Evolutionary conservation across 2,113 vertebrate genomes (phyloP).

Genomic region (Clarias macrocephalus): DNA sequence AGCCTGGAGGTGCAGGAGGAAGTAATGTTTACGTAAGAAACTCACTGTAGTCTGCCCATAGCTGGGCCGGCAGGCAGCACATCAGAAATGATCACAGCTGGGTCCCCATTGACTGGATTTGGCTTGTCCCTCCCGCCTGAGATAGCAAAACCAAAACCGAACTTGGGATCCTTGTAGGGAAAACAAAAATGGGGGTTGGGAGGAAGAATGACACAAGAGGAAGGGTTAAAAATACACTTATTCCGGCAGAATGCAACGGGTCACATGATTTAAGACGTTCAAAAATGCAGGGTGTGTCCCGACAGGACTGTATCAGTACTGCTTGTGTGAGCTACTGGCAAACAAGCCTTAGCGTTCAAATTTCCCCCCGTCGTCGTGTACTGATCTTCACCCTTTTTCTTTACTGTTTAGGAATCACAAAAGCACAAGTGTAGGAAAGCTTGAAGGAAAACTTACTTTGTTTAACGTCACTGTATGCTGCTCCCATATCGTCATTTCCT

Average conservation of each 20-base stretch:
- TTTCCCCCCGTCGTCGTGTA: background rate
- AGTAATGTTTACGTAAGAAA: constrained; percentile 40
- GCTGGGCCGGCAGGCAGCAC: constrained; percentile 87
- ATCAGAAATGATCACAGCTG: constrained; percentile 83
- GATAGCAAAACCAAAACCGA: constrained; percentile 91
- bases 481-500: constrained; percentile 95
- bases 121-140: constrained; percentile 85
- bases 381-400: background rate
- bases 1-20: constrained; percentile 18
- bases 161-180: constrained; percentile 78
- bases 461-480: constrained; percentile 86
- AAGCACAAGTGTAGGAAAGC: background rate
- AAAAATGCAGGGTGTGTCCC: constrained; percentile 46
- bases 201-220: background rate
- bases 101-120: constrained; percentile 67
- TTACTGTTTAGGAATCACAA: background rate
- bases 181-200: background rate
- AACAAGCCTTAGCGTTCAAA: constrained; percentile 11
- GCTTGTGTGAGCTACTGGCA: constrained; percentile 30
- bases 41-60: constrained; percentile 87
- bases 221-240: background rate
- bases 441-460: constrained; percentile 75
- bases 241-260: background rate
- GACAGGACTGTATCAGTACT: constrained; percentile 49
- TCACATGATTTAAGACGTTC: constrained; percentile 44